A percentile compares a stretch with the other conserved stretches of the same genome.
phyloP scores from a whole-genome alignment of 2,888 invertebrate species.

The Trachelus tabidus region DNA sequence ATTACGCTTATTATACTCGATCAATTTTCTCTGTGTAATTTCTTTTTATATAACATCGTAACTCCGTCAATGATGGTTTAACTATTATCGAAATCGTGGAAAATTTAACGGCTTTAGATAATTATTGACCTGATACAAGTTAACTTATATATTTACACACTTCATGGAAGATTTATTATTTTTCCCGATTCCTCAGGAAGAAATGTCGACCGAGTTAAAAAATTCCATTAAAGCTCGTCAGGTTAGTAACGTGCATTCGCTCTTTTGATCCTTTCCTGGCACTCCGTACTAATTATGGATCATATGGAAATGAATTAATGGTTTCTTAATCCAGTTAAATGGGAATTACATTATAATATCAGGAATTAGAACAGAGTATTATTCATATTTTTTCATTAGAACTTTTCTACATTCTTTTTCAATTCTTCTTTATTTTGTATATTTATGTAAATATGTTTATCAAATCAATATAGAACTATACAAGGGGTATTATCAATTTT shows the following conservation, averaged over 20 bases:
- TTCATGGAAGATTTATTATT: constrained; percentile 58
- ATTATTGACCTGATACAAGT: background rate
- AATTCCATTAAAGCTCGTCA: constrained; percentile 54
- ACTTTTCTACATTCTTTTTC: background rate
- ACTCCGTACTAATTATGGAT: constrained; percentile 23
- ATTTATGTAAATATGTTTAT: background rate
- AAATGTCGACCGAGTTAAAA: constrained; percentile 56
- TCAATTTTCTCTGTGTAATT: background rate
- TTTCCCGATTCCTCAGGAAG: constrained; percentile 58
- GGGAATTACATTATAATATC: background rate
- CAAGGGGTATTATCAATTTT: background rate
- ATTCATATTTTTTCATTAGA: background rate
- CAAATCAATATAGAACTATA: background rate
- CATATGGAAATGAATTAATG: background rate
- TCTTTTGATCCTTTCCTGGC: constrained; percentile 31
- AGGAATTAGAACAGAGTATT: background rate
- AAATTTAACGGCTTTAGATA: background rate
- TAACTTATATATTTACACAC: constrained; percentile 31
- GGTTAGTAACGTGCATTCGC: constrained; percentile 57
- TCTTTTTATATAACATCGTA: background rate
- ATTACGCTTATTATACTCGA: background rate
- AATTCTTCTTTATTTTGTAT: background rate
- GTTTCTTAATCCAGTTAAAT: background rate
- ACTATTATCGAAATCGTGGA: background rate
- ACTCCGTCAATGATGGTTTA: background rate